These are phyloP conservation scores for Ophiodon elongatus DNA, from an alignment of 2,113 vertebrate genomes.

Conservation along the genomic window DNA sequence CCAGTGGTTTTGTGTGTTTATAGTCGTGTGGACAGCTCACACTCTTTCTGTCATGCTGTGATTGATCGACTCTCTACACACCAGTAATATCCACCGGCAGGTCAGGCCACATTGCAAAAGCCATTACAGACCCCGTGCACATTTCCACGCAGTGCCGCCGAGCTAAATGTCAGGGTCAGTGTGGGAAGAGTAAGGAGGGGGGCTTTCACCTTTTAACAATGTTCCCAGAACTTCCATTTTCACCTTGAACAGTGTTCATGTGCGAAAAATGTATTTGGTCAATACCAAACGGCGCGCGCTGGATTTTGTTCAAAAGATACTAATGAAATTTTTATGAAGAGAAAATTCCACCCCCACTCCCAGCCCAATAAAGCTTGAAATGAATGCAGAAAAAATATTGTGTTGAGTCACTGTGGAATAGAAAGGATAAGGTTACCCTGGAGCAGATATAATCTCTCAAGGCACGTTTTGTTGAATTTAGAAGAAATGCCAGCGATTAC, in stretches of 20 bases:
- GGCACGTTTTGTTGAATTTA: constrained; percentile 66
- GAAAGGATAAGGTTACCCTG: constrained; percentile 67
- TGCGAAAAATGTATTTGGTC: constrained; percentile 70
- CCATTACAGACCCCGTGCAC: constrained; percentile 38
- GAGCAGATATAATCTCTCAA: constrained; percentile 63
- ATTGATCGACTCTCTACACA: constrained; percentile 47
- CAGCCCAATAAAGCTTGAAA: constrained; percentile 65
- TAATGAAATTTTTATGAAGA: constrained; percentile 77
- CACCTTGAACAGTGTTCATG: constrained; percentile 60
- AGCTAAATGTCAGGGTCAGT: constrained; percentile 73
- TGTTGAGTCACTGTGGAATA: constrained; percentile 58
- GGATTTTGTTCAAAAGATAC: constrained; percentile 66
- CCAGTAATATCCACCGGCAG: constrained; percentile 47
- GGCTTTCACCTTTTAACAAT: constrained; percentile 23
- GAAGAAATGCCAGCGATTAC: constrained; percentile 66
- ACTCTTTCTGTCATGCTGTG: constrained; percentile 38
- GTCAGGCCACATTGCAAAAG: constrained; percentile 39
- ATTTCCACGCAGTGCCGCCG: constrained; percentile 11
- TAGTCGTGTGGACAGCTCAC: constrained; percentile 50
- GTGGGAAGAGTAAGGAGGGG: not conserved
- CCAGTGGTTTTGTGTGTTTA: constrained; percentile 37
- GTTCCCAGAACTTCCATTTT: constrained; percentile 59
- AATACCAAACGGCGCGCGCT: constrained; percentile 46
- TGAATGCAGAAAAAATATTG: constrained; percentile 60
- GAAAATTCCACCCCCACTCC: constrained; percentile 63